Evolutionary conservation across 1,140 invertebrate genomes (phyloP).

Genomic region (Carcinoscorpius rotundicauda): DNA sequence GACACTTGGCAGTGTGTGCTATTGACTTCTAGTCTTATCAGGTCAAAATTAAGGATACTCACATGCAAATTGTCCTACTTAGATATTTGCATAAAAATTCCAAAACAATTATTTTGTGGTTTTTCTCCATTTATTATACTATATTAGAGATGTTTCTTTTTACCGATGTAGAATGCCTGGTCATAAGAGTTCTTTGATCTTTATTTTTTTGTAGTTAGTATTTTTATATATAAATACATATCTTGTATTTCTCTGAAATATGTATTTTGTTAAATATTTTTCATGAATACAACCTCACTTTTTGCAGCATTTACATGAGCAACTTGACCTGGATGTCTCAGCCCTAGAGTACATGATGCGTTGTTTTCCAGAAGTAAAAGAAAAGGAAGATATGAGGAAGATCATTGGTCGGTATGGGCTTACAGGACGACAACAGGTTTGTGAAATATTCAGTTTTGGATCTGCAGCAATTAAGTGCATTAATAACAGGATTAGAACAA

Average conservation of each 20-base stretch:
- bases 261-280: too few species aligned
- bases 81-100: too few species aligned
- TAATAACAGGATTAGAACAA: too few species aligned
- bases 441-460: neutral
- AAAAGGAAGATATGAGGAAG: conserved; percentile 97
- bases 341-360: conserved; percentile 98
- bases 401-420: conserved; percentile 97
- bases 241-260: too few species aligned
- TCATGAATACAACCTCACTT: neutral
- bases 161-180: neutral
- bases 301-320: conserved; percentile 77
- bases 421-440: conserved; percentile 87
- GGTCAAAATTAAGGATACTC: too few species aligned
- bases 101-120: neutral
- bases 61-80: too few species aligned
- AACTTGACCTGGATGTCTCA: conserved; percentile 85
- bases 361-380: conserved; percentile 91
- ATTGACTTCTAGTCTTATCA: too few species aligned
- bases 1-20: too few species aligned
- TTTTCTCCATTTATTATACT: conserved; percentile 4
- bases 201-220: neutral
- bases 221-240: too few species aligned
- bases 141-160: neutral
- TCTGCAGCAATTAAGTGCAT: too few species aligned
- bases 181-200: neutral